Evolutionary conservation across 1,140 invertebrate genomes (phyloP), one percentile per base, ranked within the genome.

Genomic region (Galleria mellonella): DNA sequence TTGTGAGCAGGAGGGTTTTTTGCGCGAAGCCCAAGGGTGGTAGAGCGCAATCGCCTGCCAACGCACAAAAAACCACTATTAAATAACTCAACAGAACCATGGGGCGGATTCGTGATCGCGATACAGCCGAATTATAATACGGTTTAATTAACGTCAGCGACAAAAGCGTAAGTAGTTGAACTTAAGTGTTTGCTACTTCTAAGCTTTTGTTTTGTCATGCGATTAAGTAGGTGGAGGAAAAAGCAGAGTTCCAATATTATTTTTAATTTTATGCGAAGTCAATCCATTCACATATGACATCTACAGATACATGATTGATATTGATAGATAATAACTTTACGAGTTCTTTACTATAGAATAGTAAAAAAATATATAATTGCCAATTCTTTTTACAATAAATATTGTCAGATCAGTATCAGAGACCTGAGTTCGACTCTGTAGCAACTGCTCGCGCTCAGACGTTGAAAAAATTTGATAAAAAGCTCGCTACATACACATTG

Each of bases 71-170:
- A 85, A 84, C 28, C 63, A 84, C 75, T 79, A 83, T 83, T 76
- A 83, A 83, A 83, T 85, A 85, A 83, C 76, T 83, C 78, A 78
- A 72, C 74, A 75, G 71, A 74, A 64, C 61, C 75, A 68, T 72
- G 75, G 77, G 79, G 77, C 73, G 79, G 77, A 78, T 69, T 81
- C 76, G 72, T 81, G 72, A 75, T 73, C 71, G 76, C 63, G 70
- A 72, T 73, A 68, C 65, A 58, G 62, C 55, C 58, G 66, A 53
- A 59, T 66, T 70, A 63, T 70, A 70, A 70, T 70, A 62, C 55
- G 54, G 36, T 66, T 66, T 66, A 79, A 84, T 84, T 82, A 84
- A 72, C 73, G 57, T 64, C 62, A 67, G 66, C 78, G 62, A 78
- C 67, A 65, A 77, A 62, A 58, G 47, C 55, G 65, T 64, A 42